These are phyloP conservation scores for Agrilus mali DNA, from an alignment of 2,888 invertebrate species.

Conservation along the genomic window DNA sequence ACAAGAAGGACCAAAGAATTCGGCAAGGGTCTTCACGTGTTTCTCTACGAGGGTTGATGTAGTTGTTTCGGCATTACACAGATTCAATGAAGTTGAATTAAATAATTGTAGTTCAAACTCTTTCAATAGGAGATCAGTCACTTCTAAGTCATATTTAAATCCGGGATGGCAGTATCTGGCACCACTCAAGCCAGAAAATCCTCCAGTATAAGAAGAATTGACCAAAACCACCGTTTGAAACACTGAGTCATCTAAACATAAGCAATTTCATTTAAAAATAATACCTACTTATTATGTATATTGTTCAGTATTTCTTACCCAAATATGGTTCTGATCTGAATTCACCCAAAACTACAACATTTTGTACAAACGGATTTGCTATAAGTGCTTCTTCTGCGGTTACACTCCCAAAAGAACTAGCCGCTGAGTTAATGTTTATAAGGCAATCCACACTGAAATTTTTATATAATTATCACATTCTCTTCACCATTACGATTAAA, in stretches of 20 bases:
- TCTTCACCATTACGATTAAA: no score
- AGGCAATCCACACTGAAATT: constrained; percentile 46
- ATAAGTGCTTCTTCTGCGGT: constrained; percentile 49
- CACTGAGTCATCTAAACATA: constrained; percentile 19
- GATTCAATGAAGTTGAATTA: constrained; percentile 15
- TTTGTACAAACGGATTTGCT: constrained; percentile 33
- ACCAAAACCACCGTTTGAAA: constrained; percentile 51
- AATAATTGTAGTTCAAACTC: constrained; percentile 38
- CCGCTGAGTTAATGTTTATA: constrained; percentile 36
- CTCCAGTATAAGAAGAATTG: constrained; percentile 33
- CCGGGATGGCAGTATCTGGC: constrained; percentile 55
- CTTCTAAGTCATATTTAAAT: constrained; percentile 38
- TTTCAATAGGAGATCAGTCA: constrained; percentile 49
- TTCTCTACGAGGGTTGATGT: constrained; percentile 38
- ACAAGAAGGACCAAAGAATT: constrained; percentile 57
- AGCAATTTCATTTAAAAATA: neutral
- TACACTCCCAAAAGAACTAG: constrained; percentile 47
- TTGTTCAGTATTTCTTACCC: constrained; percentile 4
- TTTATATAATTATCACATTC: neutral
- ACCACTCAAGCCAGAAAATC: constrained; percentile 37
- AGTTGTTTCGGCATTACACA: constrained; percentile 16
- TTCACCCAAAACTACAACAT: constrained; percentile 37
- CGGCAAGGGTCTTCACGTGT: constrained; percentile 45
- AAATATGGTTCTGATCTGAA: constrained; percentile 21
- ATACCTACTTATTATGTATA: neutral